These are phyloP conservation scores for Drosophila saltans DNA, from an alignment of 1,140 invertebrate genomes.

Conservation along the genomic window DNA sequence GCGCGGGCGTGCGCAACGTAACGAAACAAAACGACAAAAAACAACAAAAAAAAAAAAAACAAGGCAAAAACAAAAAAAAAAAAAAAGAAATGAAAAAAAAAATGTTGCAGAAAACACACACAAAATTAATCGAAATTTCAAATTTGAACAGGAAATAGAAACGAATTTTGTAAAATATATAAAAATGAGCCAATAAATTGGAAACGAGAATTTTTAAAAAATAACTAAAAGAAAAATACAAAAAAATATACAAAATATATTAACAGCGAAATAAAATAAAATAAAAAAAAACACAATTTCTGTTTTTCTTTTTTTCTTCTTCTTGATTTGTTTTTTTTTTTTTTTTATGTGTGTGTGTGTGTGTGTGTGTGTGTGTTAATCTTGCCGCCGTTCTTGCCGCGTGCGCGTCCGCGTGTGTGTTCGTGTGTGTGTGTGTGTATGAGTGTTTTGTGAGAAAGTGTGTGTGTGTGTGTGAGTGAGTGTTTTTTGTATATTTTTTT, in stretches of 20 bases:
- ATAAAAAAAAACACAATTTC: constrained; percentile 21
- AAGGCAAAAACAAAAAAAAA: constrained; percentile 45
- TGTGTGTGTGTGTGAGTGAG: constrained; percentile 15
- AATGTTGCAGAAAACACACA: constrained; percentile 31
- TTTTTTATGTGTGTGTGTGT: constrained; percentile 16
- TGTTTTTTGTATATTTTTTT: constrained; percentile 48
- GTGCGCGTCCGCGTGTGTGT: constrained; percentile 40
- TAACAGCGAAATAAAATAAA: constrained; percentile 3
- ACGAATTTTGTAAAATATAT: neutral
- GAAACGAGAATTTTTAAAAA: neutral
- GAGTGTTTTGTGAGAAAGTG: constrained; percentile 33
- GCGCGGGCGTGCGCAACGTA: constrained; percentile 72
- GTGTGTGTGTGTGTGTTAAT: constrained; percentile 30
- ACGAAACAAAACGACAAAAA: constrained; percentile 48
- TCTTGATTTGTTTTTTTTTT: constrained; percentile 46
- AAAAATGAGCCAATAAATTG: neutral
- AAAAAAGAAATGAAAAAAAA: constrained; percentile 33
- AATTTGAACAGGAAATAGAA: constrained; percentile 8
- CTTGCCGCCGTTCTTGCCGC: constrained; percentile 9
- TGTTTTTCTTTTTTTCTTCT: constrained; percentile 16
- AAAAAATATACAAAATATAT: constrained; percentile 6
- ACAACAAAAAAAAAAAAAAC: constrained; percentile 54
- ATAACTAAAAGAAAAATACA: neutral
- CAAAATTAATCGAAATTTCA: constrained; percentile 16
- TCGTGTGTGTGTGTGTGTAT: constrained; percentile 41